Percentiles rank a stretch among this genome's conserved stretches.
Evolutionary conservation across 2,113 vertebrate genomes (phyloP).

Genomic region (Isichthys henryi): DNA sequence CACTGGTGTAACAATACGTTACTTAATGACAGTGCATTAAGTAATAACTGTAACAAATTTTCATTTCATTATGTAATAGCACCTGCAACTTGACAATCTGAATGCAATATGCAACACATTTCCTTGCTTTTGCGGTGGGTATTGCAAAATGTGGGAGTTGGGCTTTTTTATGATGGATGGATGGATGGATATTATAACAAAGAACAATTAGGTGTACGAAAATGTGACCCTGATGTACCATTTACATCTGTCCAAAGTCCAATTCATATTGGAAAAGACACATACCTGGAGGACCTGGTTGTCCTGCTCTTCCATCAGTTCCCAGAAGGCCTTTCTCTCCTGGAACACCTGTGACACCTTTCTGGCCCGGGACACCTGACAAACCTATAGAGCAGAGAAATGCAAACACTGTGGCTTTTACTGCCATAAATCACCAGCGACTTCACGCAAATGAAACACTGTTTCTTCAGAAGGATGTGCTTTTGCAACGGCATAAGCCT

Average conservation of each 20-base stretch:
- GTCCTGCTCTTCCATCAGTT: conserved; percentile 69
- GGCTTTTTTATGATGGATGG: background rate
- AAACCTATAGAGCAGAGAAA: conserved; percentile 54
- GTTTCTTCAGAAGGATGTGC: background rate
- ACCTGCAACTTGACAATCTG: background rate
- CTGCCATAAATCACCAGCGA: background rate
- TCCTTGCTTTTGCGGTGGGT: background rate
- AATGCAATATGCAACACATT: background rate
- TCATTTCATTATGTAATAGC: background rate
- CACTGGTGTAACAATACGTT: background rate
- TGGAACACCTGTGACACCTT: conserved; percentile 72
- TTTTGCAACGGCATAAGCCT: background rate
- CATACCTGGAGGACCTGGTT: conserved; percentile 72
- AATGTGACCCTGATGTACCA: background rate
- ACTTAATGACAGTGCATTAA: background rate
- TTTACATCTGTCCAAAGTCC: background rate
- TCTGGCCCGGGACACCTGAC: conserved; percentile 72
- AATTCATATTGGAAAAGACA: background rate
- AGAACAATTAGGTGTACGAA: background rate
- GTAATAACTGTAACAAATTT: background rate
- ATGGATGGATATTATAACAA: background rate
- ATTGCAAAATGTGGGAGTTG: background rate
- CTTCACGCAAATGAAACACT: background rate
- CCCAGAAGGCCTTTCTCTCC: conserved; percentile 72
- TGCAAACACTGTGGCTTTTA: background rate